phyloP scores from a whole-genome alignment of 2,113 vertebrate species.

The Romanogobio albipinnatus region DNA sequence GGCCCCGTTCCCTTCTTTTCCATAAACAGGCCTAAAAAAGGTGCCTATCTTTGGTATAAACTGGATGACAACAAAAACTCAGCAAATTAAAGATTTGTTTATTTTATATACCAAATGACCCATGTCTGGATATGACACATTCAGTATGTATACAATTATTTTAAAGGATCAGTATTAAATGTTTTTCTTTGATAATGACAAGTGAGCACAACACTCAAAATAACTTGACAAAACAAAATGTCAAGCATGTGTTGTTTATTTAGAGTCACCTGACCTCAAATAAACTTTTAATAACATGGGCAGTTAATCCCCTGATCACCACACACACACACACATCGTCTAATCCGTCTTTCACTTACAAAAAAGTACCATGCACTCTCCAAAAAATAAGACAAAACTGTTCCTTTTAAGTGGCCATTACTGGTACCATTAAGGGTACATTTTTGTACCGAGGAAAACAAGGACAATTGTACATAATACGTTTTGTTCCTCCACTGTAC shows the following conservation, averaged over 20 bases:
- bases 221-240: neutral
- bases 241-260: neutral
- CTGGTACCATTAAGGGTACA: too few species aligned
- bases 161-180: neutral
- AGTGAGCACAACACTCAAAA: neutral
- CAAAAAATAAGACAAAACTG: too few species aligned
- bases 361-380: neutral
- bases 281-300: slow-evolving; percentile 30
- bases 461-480: too few species aligned
- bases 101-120: neutral
- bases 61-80: neutral
- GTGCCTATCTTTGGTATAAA: neutral
- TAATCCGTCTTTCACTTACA: neutral
- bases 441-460: too few species aligned
- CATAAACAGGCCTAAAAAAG: neutral
- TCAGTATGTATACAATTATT: neutral
- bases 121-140: neutral
- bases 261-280: neutral
- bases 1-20: neutral
- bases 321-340: neutral
- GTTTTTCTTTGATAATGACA: neutral
- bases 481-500: too few species aligned
- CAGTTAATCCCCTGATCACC: slow-evolving; percentile 9
- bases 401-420: too few species aligned
- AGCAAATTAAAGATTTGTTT: neutral